phyloP scores from a whole-genome alignment of 1,140 invertebrate genomes.

The Globodera ellingtonae region DNA sequence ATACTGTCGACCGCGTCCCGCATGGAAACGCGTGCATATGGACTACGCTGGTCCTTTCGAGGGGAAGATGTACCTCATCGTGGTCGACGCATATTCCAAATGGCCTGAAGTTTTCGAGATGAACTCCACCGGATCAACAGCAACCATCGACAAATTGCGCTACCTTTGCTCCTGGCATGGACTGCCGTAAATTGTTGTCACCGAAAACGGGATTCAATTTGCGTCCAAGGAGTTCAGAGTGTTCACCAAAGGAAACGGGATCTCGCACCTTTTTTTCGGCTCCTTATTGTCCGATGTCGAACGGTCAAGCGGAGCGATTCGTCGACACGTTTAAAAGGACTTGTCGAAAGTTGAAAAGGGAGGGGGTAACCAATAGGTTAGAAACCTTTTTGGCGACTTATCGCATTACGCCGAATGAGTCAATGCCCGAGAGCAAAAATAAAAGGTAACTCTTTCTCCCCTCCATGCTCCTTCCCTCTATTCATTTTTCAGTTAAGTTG shows the following conservation, averaged over 20 bases:
- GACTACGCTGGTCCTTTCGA: conserved; percentile 66
- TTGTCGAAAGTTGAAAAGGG: neutral
- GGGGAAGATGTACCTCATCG: conserved; percentile 69
- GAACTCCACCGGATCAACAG: neutral
- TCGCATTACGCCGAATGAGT: conserved; percentile 2
- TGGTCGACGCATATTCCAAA: neutral
- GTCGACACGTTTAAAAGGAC: conserved; percentile 51
- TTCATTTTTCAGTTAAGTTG: too few species aligned
- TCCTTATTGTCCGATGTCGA: conserved; percentile 13
- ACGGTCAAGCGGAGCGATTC: conserved; percentile 58
- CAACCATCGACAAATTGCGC: conserved; percentile 22
- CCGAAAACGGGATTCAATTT: conserved; percentile 18
- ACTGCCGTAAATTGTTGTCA: neutral
- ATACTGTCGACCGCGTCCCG: conserved; percentile 45
- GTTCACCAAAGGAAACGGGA: conserved; percentile 1
- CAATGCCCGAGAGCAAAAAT: neutral
- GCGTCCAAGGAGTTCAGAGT: neutral
- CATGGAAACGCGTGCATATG: conserved; percentile 60
- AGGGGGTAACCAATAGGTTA: conserved; percentile 18
- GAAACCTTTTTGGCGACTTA: conserved; percentile 17
- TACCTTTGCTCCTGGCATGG: neutral
- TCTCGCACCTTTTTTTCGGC: conserved; percentile 5
- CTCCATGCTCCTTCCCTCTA: too few species aligned
- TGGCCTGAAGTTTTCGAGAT: conserved; percentile 21
- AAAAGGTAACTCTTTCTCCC: too few species aligned